Percentiles rank a stretch among this genome's conserved stretches.
These are phyloP conservation scores for Kryptopterus vitreolus DNA, from an alignment of 2,797 vertebrate species.

Conservation along the genomic window DNA sequence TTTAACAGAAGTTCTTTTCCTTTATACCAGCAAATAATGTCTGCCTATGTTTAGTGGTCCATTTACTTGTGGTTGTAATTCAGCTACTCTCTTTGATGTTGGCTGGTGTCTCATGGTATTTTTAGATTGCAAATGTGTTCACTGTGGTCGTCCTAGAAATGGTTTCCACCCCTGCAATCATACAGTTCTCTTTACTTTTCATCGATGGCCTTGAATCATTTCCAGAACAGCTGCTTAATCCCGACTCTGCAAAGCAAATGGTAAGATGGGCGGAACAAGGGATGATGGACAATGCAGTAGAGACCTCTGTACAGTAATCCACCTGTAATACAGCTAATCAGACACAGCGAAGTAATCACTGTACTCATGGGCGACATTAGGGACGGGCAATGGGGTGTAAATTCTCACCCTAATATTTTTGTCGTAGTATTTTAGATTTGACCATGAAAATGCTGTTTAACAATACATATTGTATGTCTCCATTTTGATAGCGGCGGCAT, in stretches of 20 bases:
- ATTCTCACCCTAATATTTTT: too few relatives aligned
- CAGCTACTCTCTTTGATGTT: neutral
- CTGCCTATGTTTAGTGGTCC: neutral
- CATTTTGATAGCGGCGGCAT: too few relatives aligned
- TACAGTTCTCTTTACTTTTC: conserved; percentile 4
- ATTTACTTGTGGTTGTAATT: neutral
- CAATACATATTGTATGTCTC: too few relatives aligned
- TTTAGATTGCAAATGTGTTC: conserved; percentile 7
- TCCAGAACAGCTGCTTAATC: neutral
- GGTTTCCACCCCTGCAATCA: neutral
- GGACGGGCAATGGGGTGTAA: too few relatives aligned
- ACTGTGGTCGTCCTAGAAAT: neutral
- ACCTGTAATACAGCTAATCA: neutral
- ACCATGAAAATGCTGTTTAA: too few relatives aligned
- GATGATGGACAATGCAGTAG: neutral
- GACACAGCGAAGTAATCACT: neutral
- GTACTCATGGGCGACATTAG: too few relatives aligned
- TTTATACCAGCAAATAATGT: neutral
- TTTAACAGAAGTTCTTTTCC: neutral
- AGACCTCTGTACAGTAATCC: neutral
- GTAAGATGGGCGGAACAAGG: neutral
- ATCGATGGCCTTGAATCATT: neutral
- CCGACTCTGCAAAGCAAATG: neutral
- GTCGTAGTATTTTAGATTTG: too few relatives aligned
- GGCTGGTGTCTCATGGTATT: neutral